phyloP scores from a whole-genome alignment of 2,888 invertebrate species.

The Drosophila prolongata region DNA sequence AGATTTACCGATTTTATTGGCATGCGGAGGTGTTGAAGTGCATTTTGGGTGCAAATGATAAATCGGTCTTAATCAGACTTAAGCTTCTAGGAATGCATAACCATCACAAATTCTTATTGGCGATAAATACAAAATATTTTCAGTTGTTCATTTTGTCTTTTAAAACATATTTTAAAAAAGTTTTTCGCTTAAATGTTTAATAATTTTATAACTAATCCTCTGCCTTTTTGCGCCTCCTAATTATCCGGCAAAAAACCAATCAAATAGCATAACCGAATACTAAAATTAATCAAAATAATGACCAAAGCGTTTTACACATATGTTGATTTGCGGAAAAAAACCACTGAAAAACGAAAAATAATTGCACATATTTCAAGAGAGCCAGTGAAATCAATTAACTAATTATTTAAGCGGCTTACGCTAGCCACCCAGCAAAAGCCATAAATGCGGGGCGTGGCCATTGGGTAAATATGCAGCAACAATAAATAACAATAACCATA shows the following conservation, averaged over 20 bases:
- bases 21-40: not conserved
- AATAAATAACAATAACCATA: conserved; percentile 53
- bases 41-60: conserved; percentile 4
- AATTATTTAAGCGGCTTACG: conserved; percentile 64
- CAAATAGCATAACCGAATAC: conserved; percentile 20
- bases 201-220: conserved; percentile 10
- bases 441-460: conserved; percentile 8
- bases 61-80: not conserved
- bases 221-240: not conserved
- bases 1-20: conserved; percentile 24
- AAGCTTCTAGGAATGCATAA: not conserved
- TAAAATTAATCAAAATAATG: conserved; percentile 27
- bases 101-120: not conserved
- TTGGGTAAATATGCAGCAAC: conserved; percentile 41
- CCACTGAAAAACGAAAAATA: conserved; percentile 19
- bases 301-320: conserved; percentile 9
- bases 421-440: conserved; percentile 16
- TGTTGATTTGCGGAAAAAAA: conserved; percentile 18
- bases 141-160: too few species aligned
- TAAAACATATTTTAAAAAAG: too few species aligned
- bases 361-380: conserved; percentile 19
- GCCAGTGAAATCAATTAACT: conserved; percentile 57
- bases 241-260: conserved; percentile 7
- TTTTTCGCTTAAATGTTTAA: not conserved
- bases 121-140: not conserved